These are phyloP conservation scores for Protodeltote pygarga DNA, from an alignment of 2,888 invertebrate genomes.

Conservation along the genomic window DNA sequence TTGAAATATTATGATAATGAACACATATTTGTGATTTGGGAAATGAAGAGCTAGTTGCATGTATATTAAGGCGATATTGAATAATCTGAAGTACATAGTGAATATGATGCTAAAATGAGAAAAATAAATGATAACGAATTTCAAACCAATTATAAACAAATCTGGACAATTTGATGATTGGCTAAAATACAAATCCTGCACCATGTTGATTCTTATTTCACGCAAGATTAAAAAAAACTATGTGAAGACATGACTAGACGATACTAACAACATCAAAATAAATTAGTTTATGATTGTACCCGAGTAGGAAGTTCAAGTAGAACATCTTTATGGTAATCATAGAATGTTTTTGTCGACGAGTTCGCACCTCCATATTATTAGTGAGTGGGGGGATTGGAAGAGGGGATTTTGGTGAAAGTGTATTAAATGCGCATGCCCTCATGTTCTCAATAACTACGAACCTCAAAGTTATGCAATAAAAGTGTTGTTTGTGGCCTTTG, in stretches of 20 bases:
- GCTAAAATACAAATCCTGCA: no score
- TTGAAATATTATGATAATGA: slow-evolving; percentile 45
- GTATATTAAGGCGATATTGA: background rate
- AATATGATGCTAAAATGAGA: no score
- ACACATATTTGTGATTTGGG: slow-evolving; percentile 27
- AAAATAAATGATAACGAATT: no score
- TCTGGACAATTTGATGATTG: no score
- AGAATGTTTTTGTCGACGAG: slow-evolving; percentile 53
- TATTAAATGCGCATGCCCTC: slow-evolving; percentile 73
- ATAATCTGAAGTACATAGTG: no score
- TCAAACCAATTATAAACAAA: background rate
- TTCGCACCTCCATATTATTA: slow-evolving; percentile 54
- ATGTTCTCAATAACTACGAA: no score
- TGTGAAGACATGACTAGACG: slow-evolving; percentile 18
- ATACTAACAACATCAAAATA: slow-evolving; percentile 27
- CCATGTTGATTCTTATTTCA: no score
- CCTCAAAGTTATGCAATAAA: no score
- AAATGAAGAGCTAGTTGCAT: slow-evolving; percentile 4
- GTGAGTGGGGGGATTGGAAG: slow-evolving; percentile 44
- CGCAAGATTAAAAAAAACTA: no score
- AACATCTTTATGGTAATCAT: slow-evolving; percentile 17
- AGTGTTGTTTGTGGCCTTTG: slow-evolving; percentile 27
- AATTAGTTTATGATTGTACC: slow-evolving; percentile 21
- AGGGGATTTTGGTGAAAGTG: slow-evolving; percentile 73
- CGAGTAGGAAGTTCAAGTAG: no score